These are phyloP conservation scores for Junco hyemalis DNA, from an alignment of 2,113 vertebrate species.

Conservation along the genomic window DNA sequence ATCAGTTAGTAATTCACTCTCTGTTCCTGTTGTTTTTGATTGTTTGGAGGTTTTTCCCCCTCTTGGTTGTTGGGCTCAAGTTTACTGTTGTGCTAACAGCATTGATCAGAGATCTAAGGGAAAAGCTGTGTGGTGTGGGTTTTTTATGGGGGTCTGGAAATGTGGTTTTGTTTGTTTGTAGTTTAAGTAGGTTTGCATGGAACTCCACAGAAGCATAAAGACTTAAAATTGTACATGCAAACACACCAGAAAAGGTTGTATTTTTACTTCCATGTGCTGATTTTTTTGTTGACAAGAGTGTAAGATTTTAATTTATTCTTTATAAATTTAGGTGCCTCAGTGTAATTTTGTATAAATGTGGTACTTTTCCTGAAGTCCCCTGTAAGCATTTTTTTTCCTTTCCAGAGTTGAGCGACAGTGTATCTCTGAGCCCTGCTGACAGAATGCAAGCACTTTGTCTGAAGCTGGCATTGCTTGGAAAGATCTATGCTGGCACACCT, in stretches of 20 bases:
- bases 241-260: not conserved
- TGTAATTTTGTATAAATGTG: not conserved
- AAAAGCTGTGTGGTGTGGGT: not conserved
- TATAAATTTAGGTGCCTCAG: not conserved
- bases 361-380: not conserved
- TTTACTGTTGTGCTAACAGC: not conserved
- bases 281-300: not conserved
- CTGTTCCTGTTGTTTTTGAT: not conserved
- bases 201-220: not conserved
- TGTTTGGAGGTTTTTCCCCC: accelerated
- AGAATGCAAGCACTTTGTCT: constrained; percentile 92
- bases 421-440: constrained; percentile 84
- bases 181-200: not conserved
- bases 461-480: constrained; percentile 92
- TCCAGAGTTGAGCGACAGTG: constrained; percentile 86
- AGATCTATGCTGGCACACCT: constrained; percentile 91
- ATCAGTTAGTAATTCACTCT: not conserved
- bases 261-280: not conserved
- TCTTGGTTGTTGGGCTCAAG: not conserved
- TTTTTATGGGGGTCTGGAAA: not conserved
- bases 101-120: not conserved
- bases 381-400: not conserved
- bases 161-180: not conserved
- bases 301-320: not conserved
- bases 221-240: not conserved